Percentiles rank a stretch among this genome's conserved stretches.
These are phyloP conservation scores for Hirudinaria manillensis DNA, from an alignment of 2,888 invertebrate species.

Conservation along the genomic window DNA sequence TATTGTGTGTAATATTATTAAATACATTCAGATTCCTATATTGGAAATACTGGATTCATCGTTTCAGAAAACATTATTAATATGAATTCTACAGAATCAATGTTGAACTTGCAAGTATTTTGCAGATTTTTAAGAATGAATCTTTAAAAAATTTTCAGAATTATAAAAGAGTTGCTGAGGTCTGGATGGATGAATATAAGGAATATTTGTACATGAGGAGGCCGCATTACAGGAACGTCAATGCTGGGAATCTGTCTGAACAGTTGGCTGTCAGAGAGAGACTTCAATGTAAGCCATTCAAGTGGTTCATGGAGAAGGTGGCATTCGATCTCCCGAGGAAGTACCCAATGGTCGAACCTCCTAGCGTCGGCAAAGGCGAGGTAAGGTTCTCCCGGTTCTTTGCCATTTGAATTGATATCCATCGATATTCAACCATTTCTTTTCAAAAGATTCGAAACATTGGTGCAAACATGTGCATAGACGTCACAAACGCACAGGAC, in stretches of 20 bases:
- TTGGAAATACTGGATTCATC: too few relatives aligned
- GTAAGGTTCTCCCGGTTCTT: constrained; percentile 56
- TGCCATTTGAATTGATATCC: not conserved
- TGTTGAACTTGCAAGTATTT: too few relatives aligned
- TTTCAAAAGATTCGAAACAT: constrained; percentile 62
- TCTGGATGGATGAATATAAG: constrained; percentile 98
- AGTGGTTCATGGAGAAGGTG: constrained; percentile 86
- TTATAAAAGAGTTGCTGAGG: constrained; percentile 84
- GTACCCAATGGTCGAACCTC: constrained; percentile 82
- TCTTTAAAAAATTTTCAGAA: too few relatives aligned
- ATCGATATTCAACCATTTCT: not conserved
- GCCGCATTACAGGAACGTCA: constrained; percentile 69
- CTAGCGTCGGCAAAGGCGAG: constrained; percentile 73
- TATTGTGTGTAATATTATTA: too few relatives aligned
- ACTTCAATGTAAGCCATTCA: constrained; percentile 81
- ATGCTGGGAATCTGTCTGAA: constrained; percentile 72
- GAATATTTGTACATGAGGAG: constrained; percentile 73
- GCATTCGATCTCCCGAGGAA: constrained; percentile 80
- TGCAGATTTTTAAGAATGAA: too few relatives aligned
- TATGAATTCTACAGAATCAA: too few relatives aligned
- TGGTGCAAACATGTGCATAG: constrained; percentile 64
- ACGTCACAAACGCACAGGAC: constrained; percentile 60
- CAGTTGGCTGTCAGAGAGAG: constrained; percentile 70
- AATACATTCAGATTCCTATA: too few relatives aligned
- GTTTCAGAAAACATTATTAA: too few relatives aligned